phyloP scores from a whole-genome alignment of 2,113 vertebrate genomes.

The Balaeniceps rex region DNA sequence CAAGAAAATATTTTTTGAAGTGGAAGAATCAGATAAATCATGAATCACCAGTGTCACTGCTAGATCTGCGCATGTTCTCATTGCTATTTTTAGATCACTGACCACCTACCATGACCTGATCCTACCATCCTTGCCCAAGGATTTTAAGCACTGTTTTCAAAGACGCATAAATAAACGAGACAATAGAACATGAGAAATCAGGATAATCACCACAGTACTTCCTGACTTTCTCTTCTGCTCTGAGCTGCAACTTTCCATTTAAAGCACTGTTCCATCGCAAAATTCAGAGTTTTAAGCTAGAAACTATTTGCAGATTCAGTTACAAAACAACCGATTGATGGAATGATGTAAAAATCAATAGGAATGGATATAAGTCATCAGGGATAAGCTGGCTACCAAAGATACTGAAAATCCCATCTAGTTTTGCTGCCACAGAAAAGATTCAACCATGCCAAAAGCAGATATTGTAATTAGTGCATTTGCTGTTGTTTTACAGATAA shows the following conservation, averaged over 20 bases:
- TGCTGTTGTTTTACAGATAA: background rate
- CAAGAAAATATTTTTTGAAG: slow-evolving; percentile 49
- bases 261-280: background rate
- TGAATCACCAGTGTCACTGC: slow-evolving; percentile 35
- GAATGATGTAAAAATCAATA: background rate
- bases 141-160: slow-evolving; percentile 13
- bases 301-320: background rate
- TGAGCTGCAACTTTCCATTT: background rate
- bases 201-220: background rate
- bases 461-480: background rate
- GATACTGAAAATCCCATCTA: background rate
- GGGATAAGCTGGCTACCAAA: background rate
- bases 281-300: background rate
- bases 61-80: background rate
- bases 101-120: background rate
- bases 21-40: slow-evolving; percentile 55
- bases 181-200: background rate
- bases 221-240: background rate
- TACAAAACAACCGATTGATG: background rate
- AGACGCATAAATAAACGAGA: background rate
- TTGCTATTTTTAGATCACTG: slow-evolving; percentile 34
- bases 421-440: background rate
- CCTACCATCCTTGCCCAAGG: background rate
- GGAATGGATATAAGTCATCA: background rate
- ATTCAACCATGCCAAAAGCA: background rate